These are phyloP conservation scores for Gymnoscopelus braueri DNA, from an alignment of 2,797 vertebrate species.

Conservation along the genomic window DNA sequence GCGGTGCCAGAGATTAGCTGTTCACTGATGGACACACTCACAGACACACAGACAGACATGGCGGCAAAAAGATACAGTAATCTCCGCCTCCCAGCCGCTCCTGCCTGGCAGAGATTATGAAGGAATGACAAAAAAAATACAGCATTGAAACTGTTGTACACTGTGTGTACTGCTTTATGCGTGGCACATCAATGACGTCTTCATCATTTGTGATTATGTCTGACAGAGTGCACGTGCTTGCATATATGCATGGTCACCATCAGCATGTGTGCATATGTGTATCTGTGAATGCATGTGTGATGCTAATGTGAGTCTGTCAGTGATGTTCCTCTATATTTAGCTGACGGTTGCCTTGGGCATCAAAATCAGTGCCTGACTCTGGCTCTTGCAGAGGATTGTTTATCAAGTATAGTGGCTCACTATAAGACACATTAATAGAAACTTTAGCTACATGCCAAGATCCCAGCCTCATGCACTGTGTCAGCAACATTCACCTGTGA, in stretches of 20 bases:
- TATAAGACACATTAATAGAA: neutral
- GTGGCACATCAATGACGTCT: too few species aligned
- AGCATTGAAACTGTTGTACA: too few species aligned
- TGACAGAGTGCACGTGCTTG: neutral
- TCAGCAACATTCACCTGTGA: too few species aligned
- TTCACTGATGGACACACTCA: too few species aligned
- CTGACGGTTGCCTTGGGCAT: neutral
- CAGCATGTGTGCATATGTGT: slow-evolving; percentile 3
- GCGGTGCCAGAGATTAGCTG: too few species aligned
- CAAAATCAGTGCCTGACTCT: neutral
- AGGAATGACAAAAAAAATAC: too few species aligned
- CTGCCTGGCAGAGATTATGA: too few species aligned
- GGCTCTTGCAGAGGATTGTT: neutral
- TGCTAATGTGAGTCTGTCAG: neutral
- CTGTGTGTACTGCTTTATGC: too few species aligned
- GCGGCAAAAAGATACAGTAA: too few species aligned
- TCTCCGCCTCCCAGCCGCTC: too few species aligned
- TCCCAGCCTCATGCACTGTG: neutral
- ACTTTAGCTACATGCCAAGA: neutral
- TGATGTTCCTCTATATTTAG: slow-evolving; percentile 15
- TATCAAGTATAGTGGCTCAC: neutral
- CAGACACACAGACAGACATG: too few species aligned
- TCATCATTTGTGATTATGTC: neutral
- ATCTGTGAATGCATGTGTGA: neutral
- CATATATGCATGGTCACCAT: neutral